Base-by-base conservation (phyloP, 1,140 invertebrate genomes). In the Telenomus remus region DNA sequence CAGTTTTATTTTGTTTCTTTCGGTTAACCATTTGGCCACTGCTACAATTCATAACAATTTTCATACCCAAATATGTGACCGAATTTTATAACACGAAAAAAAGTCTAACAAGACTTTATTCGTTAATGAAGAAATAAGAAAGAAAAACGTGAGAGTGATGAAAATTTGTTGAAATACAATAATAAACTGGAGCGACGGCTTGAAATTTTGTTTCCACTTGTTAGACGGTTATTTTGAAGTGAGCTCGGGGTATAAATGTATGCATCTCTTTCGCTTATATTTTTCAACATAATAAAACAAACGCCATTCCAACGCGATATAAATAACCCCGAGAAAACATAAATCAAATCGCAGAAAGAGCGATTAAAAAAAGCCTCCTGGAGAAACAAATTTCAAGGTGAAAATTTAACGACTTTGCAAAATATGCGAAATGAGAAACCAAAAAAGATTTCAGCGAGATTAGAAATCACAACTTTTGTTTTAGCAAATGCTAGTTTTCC, bases 1-100 rank as follows among this genome's bases (percentile, higher is more conserved):
- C 37, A 34, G 43, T 33, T 64, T 70, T 70, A 59, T 65, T 76
- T 65, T 35, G 49, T 70, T 44, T 39, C 53, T 53, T 57, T 65
- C 16, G 34, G 56, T 60, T 46, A 71, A 27, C 51, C 13, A 34
- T 50, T n/a, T 50, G 19, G 19, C 19, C 19, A 27, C 19, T 27
- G 19, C 6, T 27, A 27, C 1, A 3, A 3, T 27, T 27, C 6
- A 27, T 6, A 27, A 27, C 6, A 3, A 27, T 27, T 27, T 27
- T 27, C 6, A 27, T 27, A 27, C 19, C 19, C n/a, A n/a, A n/a
- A n/a, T n/a, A n/a, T n/a, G n/a, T n/a, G n/a, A n/a, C n/a, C n/a
- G n/a, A n/a, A n/a, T n/a, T n/a, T n/a, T n/a, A n/a, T n/a, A n/a
- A n/a, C n/a, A n/a, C n/a, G n/a, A n/a, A n/a, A n/a, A n/a, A n/a